Conservation (phyloP, 92 coral and sea anemone genomes). For the Diadumene lineata region DNA sequence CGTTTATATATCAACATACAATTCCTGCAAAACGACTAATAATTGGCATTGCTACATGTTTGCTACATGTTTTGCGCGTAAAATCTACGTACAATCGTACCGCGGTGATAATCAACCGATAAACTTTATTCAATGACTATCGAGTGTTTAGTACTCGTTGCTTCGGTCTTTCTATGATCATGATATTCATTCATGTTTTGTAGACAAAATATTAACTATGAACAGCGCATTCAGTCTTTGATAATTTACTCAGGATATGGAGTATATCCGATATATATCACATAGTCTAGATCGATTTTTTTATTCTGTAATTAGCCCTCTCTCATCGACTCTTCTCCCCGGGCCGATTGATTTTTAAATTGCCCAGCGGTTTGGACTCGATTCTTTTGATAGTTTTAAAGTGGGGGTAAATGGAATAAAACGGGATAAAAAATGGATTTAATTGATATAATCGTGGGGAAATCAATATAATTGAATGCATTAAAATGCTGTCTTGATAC, state of each 20-base stretch:
- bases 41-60: neutral
- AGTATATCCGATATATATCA: neutral
- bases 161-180: neutral
- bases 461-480: too few species aligned
- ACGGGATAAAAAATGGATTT: too few species aligned
- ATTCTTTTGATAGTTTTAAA: too few species aligned
- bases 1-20: too few species aligned
- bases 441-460: too few species aligned
- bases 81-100: neutral
- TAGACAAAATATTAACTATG: slow-evolving; percentile 7
- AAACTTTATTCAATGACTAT: neutral
- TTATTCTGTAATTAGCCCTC: neutral
- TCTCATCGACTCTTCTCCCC: neutral
- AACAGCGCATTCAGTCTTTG: neutral
- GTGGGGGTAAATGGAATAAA: too few species aligned
- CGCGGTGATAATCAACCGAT: neutral
- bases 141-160: neutral
- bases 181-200: neutral
- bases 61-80: neutral
- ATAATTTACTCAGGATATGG: slow-evolving; percentile 1
- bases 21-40: too few species aligned
- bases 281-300: neutral
- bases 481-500: too few species aligned
- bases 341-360: neutral
- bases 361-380: too few species aligned